Conservation (phyloP, 2,113 vertebrate species). For the Amazona vittata region DNA sequence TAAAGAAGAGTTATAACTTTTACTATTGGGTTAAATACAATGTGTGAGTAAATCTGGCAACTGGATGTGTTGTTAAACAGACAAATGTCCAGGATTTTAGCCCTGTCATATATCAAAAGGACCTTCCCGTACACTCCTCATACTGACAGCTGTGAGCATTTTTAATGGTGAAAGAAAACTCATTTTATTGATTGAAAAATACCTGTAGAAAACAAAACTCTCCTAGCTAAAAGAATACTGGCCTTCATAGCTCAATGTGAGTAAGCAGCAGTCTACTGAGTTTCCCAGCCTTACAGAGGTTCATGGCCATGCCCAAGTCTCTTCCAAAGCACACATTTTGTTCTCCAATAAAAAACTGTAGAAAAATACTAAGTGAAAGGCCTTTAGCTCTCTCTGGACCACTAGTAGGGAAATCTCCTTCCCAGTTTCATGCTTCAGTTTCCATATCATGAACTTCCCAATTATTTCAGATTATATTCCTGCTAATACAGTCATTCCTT, state of each 20-base stretch:
- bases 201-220: background rate
- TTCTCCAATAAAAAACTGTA: background rate
- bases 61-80: slow-evolving; percentile 44
- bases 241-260: background rate
- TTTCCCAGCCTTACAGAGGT: background rate
- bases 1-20: slow-evolving; percentile 49
- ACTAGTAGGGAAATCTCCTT: background rate
- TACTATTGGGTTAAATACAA: slow-evolving; percentile 20
- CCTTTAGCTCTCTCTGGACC: background rate
- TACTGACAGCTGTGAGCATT: background rate
- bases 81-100: slow-evolving; percentile 25
- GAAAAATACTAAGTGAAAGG: background rate
- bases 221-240: background rate
- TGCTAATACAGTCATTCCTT: background rate
- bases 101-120: background rate
- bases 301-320: background rate
- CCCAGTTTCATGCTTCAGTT: background rate
- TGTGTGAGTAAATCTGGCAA: slow-evolving; percentile 19
- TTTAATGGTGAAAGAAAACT: background rate
- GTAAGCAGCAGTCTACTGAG: background rate
- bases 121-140: background rate
- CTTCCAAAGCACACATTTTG: background rate
- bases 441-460: background rate
- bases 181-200: slow-evolving; percentile 16
- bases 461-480: background rate